These are phyloP conservation scores for Eurypyga helias DNA, from an alignment of 2,113 vertebrate genomes.

Conservation along the genomic window DNA sequence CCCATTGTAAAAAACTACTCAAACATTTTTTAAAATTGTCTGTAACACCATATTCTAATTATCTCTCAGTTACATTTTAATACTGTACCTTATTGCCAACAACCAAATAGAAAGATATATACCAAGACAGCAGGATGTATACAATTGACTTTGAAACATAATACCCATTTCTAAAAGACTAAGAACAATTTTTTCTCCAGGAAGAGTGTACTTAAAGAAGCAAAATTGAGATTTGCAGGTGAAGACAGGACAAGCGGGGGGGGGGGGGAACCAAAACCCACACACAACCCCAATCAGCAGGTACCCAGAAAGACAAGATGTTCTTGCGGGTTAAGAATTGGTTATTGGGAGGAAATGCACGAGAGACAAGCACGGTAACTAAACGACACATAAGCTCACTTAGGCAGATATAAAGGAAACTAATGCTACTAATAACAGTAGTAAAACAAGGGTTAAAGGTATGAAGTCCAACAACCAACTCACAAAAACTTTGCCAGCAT, in stretches of 20 bases:
- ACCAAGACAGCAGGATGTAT: not conserved
- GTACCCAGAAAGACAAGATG: not conserved
- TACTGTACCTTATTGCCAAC: not conserved
- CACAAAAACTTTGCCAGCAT: not conserved
- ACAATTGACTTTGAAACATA: not conserved
- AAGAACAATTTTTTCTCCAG: not conserved
- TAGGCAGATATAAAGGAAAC: not conserved
- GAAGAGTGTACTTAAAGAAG: not conserved
- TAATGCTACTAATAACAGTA: not conserved
- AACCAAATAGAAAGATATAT: not conserved
- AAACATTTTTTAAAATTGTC: not conserved
- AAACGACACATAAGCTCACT: not conserved
- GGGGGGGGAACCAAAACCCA: too few relatives aligned
- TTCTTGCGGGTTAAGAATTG: not conserved
- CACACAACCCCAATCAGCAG: too few relatives aligned
- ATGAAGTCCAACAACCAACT: slow-evolving; percentile 8
- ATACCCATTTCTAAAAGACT: not conserved
- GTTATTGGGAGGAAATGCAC: not conserved
- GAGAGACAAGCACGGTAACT: not conserved
- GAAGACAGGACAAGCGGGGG: not conserved
- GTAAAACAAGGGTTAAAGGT: slow-evolving; percentile 13
- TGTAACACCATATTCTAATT: not conserved
- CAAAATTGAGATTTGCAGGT: not conserved
- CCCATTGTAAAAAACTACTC: not conserved
- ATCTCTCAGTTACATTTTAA: not conserved